Base-by-base conservation (phyloP, 2,888 invertebrate genomes). In the Opisthograptis luteolata region DNA sequence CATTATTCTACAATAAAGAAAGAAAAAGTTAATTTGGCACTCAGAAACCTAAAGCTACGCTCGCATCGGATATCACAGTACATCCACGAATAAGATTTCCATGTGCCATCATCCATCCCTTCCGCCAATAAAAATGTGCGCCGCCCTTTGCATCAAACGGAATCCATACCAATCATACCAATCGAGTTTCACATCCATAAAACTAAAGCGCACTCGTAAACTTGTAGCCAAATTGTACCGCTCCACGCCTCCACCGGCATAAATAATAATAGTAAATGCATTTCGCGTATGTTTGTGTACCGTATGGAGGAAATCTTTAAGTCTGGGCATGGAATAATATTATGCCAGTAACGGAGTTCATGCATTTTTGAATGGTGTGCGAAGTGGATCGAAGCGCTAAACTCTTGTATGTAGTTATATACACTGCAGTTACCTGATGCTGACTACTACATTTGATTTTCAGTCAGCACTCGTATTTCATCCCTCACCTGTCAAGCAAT, bases 241-340 rank as follows among this genome's bases (percentile, higher is more conserved):
- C 65, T 84, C 81, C 60, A 47, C 83, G 79, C 81, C 77, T 76
- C 53, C 51, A 54, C 63, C 60, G 55, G 58, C 73, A 75, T 83
- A 82, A 81, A 84, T 85, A 86, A 87, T 84, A 85, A 86, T 78
- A 80, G 81, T 78, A 79, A 79, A 84, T 82, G 83, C 80, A 81
- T 77, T 72, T 77, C 70, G 44, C 71, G 68, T 79, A 73, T 77
- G 73, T 72, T 67, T 68, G 66, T 48, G 63, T 52, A 52, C 56
- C 48, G 69, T 68, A 65, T 57, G 59, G 64, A 66, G 72, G 74
- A 80, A 81, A 80, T 82, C 83, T 81, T 77, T 75, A 71, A 75
- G 72, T 68, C 68, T 60, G 41, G 35, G 35, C 28, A 17, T 47
- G 22, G 22, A 49, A 17, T 15, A 8, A 17, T 42, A 30, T 8